Evolutionary conservation across 2,888 invertebrate species (phyloP).

Genomic region (Scaptomyza polygonia): DNA sequence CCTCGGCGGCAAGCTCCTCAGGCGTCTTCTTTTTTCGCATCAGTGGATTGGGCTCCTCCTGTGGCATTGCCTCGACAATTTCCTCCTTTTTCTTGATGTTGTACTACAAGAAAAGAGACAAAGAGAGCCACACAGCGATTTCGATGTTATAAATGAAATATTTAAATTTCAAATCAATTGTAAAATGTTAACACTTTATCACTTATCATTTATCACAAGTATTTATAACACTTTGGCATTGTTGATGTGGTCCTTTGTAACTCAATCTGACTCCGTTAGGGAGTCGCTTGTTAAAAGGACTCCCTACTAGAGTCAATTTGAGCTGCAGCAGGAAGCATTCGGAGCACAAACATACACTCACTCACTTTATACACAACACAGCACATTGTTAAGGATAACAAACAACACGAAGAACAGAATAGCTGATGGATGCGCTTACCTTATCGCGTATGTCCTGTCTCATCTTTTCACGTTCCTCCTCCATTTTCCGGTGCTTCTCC

Average conservation of each 20-base stretch:
- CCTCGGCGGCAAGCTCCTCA: constrained; percentile 98
- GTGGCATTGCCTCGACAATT: constrained; percentile 92
- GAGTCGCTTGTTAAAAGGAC: constrained; percentile 96
- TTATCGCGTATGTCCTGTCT: constrained; percentile 99
- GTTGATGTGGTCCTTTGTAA: constrained; percentile 90
- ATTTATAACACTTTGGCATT: constrained; percentile 35
- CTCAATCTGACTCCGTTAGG: constrained; percentile 99
- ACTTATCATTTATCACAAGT: constrained; percentile 19
- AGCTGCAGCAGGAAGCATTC: constrained; percentile 87
- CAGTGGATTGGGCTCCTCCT: constrained; percentile 95
- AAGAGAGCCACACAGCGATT: constrained; percentile 3
- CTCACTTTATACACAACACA: constrained; percentile 14
- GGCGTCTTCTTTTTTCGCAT: constrained; percentile 99
- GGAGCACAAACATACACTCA: constrained; percentile 5
- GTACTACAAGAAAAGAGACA: constrained; percentile 89
- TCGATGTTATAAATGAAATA: not conserved
- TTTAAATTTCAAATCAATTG: not conserved
- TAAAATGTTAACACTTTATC: constrained; percentile 5
- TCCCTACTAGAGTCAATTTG: constrained; percentile 99
- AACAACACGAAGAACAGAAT: not conserved
- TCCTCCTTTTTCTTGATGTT: constrained; percentile 99
- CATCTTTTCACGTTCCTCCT: constrained; percentile 99
- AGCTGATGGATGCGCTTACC: constrained; percentile 86
- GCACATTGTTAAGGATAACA: constrained; percentile 4
- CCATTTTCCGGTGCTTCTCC: constrained; percentile 99